These are phyloP conservation scores for Chelonia mydas DNA, from an alignment of 2,797 vertebrate species.

Conservation along the genomic window DNA sequence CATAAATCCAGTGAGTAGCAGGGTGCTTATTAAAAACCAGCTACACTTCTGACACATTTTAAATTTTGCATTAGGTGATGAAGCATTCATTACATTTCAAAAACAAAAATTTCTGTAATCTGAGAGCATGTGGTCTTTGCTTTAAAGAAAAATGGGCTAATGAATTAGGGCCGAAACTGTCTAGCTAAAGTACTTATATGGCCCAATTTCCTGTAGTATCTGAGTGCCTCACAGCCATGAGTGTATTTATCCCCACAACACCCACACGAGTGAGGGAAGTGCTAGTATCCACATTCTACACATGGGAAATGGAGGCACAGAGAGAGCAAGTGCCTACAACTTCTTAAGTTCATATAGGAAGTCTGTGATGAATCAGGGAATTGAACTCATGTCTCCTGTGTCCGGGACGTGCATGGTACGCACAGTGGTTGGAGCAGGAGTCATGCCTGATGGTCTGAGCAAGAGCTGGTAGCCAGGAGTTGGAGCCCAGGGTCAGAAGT, in stretches of 20 bases:
- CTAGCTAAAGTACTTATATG: not conserved
- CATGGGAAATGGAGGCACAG: rapidly evolving
- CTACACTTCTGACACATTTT: not conserved
- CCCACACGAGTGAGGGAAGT: rapidly evolving
- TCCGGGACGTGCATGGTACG: not conserved
- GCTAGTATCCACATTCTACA: rapidly evolving
- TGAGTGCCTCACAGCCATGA: not conserved
- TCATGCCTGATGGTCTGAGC: too few species aligned
- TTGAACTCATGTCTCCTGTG: not conserved
- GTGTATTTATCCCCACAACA: rapidly evolving
- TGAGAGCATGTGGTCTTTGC: rapidly evolving
- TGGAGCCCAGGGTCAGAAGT: too few species aligned
- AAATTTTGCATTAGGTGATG: not conserved
- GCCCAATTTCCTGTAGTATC: not conserved
- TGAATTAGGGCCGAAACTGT: not conserved
- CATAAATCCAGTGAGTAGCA: not conserved
- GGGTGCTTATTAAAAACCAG: not conserved
- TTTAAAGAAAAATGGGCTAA: not conserved
- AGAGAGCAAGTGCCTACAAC: rapidly evolving
- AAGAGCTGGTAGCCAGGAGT: too few species aligned
- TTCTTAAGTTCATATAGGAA: rapidly evolving
- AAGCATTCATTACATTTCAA: not conserved
- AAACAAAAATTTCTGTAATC: not conserved
- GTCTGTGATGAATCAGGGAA: not conserved
- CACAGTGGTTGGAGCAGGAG: too few species aligned